These are phyloP conservation scores for Falcunculus frontatus DNA, from an alignment of 2,113 vertebrate species.

Conservation along the genomic window DNA sequence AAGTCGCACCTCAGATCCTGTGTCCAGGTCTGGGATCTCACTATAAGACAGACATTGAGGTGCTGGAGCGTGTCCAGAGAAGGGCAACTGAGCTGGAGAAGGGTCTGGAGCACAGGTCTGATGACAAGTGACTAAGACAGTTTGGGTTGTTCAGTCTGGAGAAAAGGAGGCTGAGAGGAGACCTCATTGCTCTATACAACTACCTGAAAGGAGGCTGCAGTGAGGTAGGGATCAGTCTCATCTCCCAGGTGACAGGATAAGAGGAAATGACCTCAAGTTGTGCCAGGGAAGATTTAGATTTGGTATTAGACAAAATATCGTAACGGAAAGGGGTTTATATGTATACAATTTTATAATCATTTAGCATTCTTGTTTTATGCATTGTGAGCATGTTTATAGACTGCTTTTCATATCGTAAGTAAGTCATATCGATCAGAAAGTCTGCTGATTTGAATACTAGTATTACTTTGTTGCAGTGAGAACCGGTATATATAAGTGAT, in stretches of 20 bases:
- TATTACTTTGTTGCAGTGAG: neutral
- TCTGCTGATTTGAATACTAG: neutral
- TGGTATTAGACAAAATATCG: neutral
- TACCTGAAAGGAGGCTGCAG: neutral
- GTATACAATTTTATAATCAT: neutral
- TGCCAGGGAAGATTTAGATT: neutral
- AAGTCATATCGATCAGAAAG: no score
- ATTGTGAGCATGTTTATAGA: neutral
- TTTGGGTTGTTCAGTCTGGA: neutral
- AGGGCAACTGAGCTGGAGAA: accelerated
- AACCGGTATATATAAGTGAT: neutral
- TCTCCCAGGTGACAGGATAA: neutral
- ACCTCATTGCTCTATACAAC: neutral
- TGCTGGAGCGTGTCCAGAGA: accelerated
- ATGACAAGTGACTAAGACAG: neutral
- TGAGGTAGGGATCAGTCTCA: neutral
- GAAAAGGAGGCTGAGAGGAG: neutral
- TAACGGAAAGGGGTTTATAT: neutral
- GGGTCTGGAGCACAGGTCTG: neutral
- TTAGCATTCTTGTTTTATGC: neutral
- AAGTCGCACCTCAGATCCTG: accelerated
- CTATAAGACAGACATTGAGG: neutral
- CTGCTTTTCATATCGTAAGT: neutral
- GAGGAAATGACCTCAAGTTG: neutral
- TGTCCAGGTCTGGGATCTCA: neutral